phyloP scores from a whole-genome alignment of 2,797 vertebrate species.

The Arnoldichthys spilopterus region DNA sequence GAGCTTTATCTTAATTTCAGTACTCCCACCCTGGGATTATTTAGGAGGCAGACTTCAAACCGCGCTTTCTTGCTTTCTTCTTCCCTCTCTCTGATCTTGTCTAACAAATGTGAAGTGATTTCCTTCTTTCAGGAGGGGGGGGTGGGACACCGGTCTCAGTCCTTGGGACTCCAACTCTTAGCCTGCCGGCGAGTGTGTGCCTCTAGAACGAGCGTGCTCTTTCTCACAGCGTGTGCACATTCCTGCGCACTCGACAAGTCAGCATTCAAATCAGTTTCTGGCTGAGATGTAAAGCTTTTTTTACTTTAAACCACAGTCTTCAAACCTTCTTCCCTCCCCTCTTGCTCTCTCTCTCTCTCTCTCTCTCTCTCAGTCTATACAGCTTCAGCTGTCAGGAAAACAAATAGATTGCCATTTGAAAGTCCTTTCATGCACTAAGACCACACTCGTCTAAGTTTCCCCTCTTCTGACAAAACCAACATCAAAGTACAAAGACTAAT shows the following conservation, averaged over 20 bases:
- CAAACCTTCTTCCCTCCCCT: constrained; percentile 37
- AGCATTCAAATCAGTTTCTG: constrained; percentile 63
- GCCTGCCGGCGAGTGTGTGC: constrained; percentile 61
- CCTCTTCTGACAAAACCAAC: constrained; percentile 50
- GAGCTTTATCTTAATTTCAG: not conserved
- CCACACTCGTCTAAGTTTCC: constrained; percentile 65
- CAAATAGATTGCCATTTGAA: constrained; percentile 67
- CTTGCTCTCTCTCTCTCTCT: constrained; percentile 36
- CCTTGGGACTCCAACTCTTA: constrained; percentile 54
- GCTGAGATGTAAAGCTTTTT: constrained; percentile 58
- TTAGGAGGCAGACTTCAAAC: not conserved
- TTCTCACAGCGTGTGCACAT: constrained; percentile 51
- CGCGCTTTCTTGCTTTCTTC: not conserved
- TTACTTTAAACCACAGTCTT: constrained; percentile 55
- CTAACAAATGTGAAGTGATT: constrained; percentile 55
- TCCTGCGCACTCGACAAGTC: constrained; percentile 49
- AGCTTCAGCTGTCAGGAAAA: constrained; percentile 70
- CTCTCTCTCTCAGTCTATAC: constrained; percentile 48
- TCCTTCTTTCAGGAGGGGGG: constrained; percentile 63
- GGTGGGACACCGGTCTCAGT: constrained; percentile 57
- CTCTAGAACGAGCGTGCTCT: constrained; percentile 54
- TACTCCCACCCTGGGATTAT: no score
- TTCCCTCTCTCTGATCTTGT: not conserved
- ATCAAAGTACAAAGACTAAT: constrained; percentile 55
- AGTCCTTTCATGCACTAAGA: constrained; percentile 59